Conservation (phyloP, 2,888 invertebrate genomes). For the Merodon equestris region DNA sequence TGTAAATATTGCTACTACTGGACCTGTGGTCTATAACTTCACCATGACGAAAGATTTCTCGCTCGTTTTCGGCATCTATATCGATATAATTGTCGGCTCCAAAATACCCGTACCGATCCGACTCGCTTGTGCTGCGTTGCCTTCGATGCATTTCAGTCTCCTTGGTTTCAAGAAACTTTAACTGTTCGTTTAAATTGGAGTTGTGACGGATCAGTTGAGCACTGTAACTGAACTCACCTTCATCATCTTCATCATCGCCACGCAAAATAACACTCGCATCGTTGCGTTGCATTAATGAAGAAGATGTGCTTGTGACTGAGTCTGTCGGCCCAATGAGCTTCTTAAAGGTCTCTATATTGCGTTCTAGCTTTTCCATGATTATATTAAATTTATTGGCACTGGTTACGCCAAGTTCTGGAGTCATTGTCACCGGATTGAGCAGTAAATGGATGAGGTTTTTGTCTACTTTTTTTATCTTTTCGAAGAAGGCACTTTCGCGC, state of each 20-base stretch:
- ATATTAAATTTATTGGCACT: slow-evolving; percentile 70
- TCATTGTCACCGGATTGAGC: slow-evolving; percentile 75
- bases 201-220: slow-evolving; percentile 75
- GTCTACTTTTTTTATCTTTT: slow-evolving; percentile 76
- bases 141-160: slow-evolving; percentile 76
- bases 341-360: slow-evolving; percentile 77
- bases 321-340: slow-evolving; percentile 74
- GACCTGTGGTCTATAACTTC: slow-evolving; percentile 42
- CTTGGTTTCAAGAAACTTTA: slow-evolving; percentile 75
- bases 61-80: slow-evolving; percentile 66
- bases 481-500: slow-evolving; percentile 74
- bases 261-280: slow-evolving; percentile 45
- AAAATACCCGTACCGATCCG: slow-evolving; percentile 46
- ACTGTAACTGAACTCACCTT: slow-evolving; percentile 49
- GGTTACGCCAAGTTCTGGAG: slow-evolving; percentile 70
- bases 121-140: slow-evolving; percentile 63
- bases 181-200: slow-evolving; percentile 76
- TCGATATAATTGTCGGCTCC: slow-evolving; percentile 66
- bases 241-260: slow-evolving; percentile 41
- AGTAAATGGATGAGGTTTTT: slow-evolving; percentile 75
- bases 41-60: slow-evolving; percentile 60
- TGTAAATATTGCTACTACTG: slow-evolving; percentile 74
- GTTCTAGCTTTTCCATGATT: slow-evolving; percentile 75
- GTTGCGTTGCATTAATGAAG: slow-evolving; percentile 17
- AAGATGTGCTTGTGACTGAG: slow-evolving; percentile 8